These are phyloP conservation scores for Oncorhynchus tshawytscha DNA, from an alignment of 2,113 vertebrate genomes.

Conservation along the genomic window DNA sequence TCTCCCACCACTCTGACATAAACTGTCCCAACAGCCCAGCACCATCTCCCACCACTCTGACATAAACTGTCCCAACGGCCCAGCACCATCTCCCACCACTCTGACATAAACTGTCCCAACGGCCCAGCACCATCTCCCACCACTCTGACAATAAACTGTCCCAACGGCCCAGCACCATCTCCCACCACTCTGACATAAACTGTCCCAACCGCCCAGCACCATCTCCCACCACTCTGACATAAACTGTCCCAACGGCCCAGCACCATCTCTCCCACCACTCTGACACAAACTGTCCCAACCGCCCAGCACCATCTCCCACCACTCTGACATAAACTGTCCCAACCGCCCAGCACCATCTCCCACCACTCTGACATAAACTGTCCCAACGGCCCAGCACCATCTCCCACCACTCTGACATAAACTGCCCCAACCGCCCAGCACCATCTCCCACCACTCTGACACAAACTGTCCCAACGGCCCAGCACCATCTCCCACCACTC, in stretches of 20 bases:
- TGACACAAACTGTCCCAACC: conserved; percentile 31
- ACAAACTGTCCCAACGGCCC: conserved; percentile 5
- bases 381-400: neutral
- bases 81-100: no score
- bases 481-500: conserved; percentile 6
- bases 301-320: neutral
- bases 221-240: conserved; percentile 37
- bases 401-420: conserved; percentile 37
- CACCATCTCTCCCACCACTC: conserved; percentile 11
- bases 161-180: no score
- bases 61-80: no score
- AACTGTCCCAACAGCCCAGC: no score
- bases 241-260: neutral
- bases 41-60: no score
- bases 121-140: no score
- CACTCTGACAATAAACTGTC: no score
- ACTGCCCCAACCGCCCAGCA: neutral
- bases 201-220: no score
- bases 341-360: neutral
- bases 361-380: conserved; percentile 35
- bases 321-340: conserved; percentile 34
- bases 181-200: no score
- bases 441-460: conserved; percentile 32
- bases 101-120: no score
- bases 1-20: no score